Evolutionary conservation across 2,888 invertebrate genomes (phyloP), one percentile per base, ranked within the genome.

Genomic region (Eubasilissa splendida): DNA sequence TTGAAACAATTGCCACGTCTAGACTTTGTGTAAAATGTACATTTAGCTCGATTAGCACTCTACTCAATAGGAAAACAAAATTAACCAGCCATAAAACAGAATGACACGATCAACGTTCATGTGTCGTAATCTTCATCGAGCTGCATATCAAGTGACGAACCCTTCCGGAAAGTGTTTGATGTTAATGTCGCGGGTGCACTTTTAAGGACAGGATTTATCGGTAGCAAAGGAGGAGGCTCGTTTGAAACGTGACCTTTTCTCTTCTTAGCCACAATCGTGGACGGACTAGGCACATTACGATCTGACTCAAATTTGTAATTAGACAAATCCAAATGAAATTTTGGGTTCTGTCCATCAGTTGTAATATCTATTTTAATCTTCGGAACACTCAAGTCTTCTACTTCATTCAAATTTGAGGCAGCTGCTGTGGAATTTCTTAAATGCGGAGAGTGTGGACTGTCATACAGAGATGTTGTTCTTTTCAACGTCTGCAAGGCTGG

Each of bases 81-180:
- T 63, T 33, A 11, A 63, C 33, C 63, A 33, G 63, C 31, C 12
- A n/a, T 63, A 33, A 63, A 31, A 31, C 31, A 11, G 31, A 33
- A 31, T 11, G 33, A 65, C 54, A 56, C 12, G 5, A 70, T 12
- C 9, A 12, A 52, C 50, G 66, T 66, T 91, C 89, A 91, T 87
- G 90, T 90, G 88, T 91, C 91, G 85, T 91, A 91, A 87, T 91
- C 91, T 86, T 91, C 91, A 77, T 91, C 91, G 71, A 90, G 89
- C 84, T 90, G 89, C 84, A 90, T 85, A 83, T 88, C 82, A 88
- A 89, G 83, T 88, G 86, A 87, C 22, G 74, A 31, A 5, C 80
- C 85, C 86, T 54, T 85, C 84, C 22, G 78, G 66, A 50, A 86
- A 9, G 71, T 53, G 53, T 33, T 54, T 4, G 71, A 54, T 11